Evolutionary conservation across 2,113 vertebrate species (phyloP).

Genomic region (Sinocyclocheilus grahami): DNA sequence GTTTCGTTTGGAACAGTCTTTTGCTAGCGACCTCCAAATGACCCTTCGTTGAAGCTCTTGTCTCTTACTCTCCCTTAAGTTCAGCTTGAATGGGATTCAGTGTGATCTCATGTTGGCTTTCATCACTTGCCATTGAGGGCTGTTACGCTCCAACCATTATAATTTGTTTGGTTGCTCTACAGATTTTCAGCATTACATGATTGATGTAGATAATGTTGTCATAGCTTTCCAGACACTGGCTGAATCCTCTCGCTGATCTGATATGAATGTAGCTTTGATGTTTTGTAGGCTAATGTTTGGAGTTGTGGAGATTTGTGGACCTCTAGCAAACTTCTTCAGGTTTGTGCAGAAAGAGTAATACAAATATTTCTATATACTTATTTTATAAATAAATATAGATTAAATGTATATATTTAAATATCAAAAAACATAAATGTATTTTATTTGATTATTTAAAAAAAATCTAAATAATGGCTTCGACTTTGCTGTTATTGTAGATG

Average conservation of each 20-base stretch:
- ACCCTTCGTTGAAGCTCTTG: slow-evolving; percentile 71
- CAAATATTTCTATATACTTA: not conserved
- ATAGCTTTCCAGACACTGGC: not conserved
- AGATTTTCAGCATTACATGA: slow-evolving; percentile 41
- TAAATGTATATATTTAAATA: not conserved
- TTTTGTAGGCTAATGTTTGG: not conserved
- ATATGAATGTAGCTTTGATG: slow-evolving; percentile 29
- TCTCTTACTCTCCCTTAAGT: slow-evolving; percentile 59
- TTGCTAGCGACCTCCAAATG: slow-evolving; percentile 69
- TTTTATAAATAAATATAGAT: not conserved
- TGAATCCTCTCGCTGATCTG: not conserved
- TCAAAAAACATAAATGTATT: not conserved
- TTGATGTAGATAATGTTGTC: slow-evolving; percentile 13
- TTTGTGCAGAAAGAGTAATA: not conserved
- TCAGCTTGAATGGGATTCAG: slow-evolving; percentile 55
- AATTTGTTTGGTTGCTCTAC: slow-evolving; percentile 58
- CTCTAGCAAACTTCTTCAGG: not conserved
- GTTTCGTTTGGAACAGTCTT: slow-evolving; percentile 74
- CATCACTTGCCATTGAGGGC: slow-evolving; percentile 59
- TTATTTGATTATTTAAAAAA: not conserved
- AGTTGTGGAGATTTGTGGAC: not conserved
- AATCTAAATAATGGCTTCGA: not conserved
- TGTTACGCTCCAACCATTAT: slow-evolving; percentile 48
- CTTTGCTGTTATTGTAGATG: not conserved
- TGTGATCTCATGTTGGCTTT: slow-evolving; percentile 59